Evolutionary conservation across 2,797 vertebrate species (phyloP), one percentile per base, ranked within the genome.

Genomic region (Rhodeus uyekii): DNA sequence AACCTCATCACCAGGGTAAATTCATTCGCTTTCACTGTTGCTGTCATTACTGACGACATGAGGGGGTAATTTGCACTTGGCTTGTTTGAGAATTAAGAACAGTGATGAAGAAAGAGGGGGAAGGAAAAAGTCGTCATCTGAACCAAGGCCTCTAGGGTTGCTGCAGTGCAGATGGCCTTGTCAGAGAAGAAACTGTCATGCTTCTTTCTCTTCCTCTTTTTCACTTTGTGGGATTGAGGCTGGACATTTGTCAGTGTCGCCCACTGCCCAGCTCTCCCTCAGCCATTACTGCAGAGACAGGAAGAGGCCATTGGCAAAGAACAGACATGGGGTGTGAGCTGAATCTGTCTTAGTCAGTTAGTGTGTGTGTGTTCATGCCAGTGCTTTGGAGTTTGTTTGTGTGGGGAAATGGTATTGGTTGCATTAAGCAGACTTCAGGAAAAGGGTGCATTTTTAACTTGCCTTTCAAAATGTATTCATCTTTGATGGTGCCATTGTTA

Each of bases 231-330:
- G 71, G 75, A 68, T 44, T 76, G 46, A 74, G 71, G 82, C 83
- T 86, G 85, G 83, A 87, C 78, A 73, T 87, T 87, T 87, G 82
- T 88, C 89, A 87, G 65, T 50, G 84, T 88, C 81, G 38, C 78
- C 61, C 71, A 71, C 65, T 53, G 72, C 83, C 80, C 82, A 80
- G 44, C 80, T 84, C 72, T 85, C 78, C 80, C 83, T 84, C 85
- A 75, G 68, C 86, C 84, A 86, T 87, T 86, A 82, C 76, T 44
- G 77, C 61, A 67, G 79, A 81, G 86, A 87, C 86, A 65, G 83
- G 80, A 86, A 76, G 81, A 86, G 81, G 76, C 65, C 34, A 38
- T 78, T 80, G 85, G 84, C 83, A 76, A 74, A 71, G 71, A 44
- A 32, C 39, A 85, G 81, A 68, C 36, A 22, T 19, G 42, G 83